Percentiles rank a stretch among this genome's conserved stretches.
phyloP scores from a whole-genome alignment of 2,797 vertebrate genomes.

The Acrossocheilus wenchowensis region DNA sequence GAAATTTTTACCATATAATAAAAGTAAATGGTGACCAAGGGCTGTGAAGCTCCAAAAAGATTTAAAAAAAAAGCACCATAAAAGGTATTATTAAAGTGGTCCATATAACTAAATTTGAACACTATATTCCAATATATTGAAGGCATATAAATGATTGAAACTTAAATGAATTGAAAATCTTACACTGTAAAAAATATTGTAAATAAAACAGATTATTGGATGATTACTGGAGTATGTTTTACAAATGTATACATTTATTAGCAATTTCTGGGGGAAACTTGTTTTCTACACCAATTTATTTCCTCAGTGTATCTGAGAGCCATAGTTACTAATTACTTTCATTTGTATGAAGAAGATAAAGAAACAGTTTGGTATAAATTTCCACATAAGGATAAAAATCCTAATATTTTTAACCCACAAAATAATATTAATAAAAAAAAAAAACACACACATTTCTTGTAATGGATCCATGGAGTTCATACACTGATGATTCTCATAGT shows the following conservation, averaged over 20 bases:
- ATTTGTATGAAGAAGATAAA: background rate
- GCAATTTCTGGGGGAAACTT: background rate
- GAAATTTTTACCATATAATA: background rate
- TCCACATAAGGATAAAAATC: background rate
- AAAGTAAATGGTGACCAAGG: background rate
- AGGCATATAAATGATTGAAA: background rate
- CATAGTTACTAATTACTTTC: background rate
- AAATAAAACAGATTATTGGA: no score
- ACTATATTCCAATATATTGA: background rate
- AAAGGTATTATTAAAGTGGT: background rate
- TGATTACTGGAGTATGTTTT: background rate
- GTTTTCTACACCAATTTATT: background rate
- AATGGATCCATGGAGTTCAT: background rate
- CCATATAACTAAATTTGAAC: background rate
- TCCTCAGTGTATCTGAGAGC: background rate
- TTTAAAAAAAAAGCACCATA: background rate
- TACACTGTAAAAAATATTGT: background rate
- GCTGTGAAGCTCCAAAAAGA: background rate
- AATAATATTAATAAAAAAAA: no score
- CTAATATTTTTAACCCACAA: no score
- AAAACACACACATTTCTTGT: background rate
- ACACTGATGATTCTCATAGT: background rate
- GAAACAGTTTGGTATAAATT: no score
- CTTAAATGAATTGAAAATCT: background rate
- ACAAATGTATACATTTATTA: background rate